Percentiles rank a stretch among this genome's conserved stretches.
Conservation (phyloP, 2,888 invertebrate genomes). For the Noctua comes region DNA sequence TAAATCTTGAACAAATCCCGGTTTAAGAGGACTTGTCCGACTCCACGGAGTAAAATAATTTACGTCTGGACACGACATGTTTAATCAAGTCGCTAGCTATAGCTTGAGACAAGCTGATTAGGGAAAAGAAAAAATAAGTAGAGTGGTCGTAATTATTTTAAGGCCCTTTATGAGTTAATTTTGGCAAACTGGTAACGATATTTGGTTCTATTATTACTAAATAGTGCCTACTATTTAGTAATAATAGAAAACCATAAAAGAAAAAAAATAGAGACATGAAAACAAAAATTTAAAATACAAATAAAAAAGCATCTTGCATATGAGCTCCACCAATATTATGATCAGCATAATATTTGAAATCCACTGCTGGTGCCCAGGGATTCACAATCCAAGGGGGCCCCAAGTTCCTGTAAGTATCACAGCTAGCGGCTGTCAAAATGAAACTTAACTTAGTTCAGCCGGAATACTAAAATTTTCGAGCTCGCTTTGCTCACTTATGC, state of each 20-base stretch:
- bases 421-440: not conserved
- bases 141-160: not conserved
- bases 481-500: not conserved
- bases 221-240: too few species aligned
- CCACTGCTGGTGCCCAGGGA: not conserved
- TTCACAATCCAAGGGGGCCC: not conserved
- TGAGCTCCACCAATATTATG: not conserved
- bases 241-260: too few species aligned
- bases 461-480: not conserved
- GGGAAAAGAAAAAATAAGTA: not conserved
- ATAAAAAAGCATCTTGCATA: not conserved
- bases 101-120: constrained; percentile 22
- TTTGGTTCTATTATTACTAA: too few species aligned
- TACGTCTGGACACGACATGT: constrained; percentile 57
- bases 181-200: not conserved
- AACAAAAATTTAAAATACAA: not conserved
- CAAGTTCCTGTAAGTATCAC: not conserved
- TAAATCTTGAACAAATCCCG: constrained; percentile 72
- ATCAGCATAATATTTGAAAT: not conserved
- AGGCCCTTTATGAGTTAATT: not conserved
- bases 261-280: not conserved
- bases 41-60: constrained; percentile 70
- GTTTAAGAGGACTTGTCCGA: constrained; percentile 69
- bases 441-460: not conserved
- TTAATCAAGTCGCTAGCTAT: constrained; percentile 47